Percentiles rank a stretch among this genome's conserved stretches.
Evolutionary conservation across 1,140 invertebrate species (phyloP).

Genomic region (Trichonephila clavipes): DNA sequence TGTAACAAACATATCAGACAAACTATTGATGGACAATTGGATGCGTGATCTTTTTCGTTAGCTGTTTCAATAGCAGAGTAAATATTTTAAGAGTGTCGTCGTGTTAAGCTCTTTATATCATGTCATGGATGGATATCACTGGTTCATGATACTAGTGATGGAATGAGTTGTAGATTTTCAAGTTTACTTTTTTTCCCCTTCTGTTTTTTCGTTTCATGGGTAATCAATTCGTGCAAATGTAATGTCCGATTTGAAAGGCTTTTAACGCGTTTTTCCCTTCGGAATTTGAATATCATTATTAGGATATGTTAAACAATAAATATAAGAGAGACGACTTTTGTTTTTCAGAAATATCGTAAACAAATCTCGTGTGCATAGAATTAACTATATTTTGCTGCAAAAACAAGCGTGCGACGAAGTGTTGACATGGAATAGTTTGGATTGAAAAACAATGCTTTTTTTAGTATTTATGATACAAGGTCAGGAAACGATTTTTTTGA

Average conservation of each 20-base stretch:
- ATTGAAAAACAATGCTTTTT: too few species aligned
- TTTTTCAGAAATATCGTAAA: background rate
- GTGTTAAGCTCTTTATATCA: slow-evolving; percentile 3
- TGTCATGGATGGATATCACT: background rate
- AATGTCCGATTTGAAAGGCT: background rate
- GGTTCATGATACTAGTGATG: background rate
- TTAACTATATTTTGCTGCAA: background rate
- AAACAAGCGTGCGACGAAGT: background rate
- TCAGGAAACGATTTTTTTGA: too few species aligned
- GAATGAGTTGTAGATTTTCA: background rate
- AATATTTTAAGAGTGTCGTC: slow-evolving; percentile 36
- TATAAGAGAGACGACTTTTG: background rate
- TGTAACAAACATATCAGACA: slow-evolving; percentile 54
- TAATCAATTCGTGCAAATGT: background rate
- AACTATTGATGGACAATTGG: slow-evolving; percentile 40
- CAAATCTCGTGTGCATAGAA: background rate
- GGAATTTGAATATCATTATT: background rate
- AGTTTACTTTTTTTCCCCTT: background rate
- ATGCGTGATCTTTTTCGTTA: slow-evolving; percentile 42
- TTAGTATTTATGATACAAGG: too few species aligned
- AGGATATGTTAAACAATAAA: background rate
- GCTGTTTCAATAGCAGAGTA: slow-evolving; percentile 4
- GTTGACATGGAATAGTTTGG: too few species aligned
- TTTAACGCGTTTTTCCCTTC: background rate
- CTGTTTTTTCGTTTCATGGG: background rate